Base-by-base conservation (phyloP, 2,113 vertebrate species). In the Acinonyx jubatus region DNA sequence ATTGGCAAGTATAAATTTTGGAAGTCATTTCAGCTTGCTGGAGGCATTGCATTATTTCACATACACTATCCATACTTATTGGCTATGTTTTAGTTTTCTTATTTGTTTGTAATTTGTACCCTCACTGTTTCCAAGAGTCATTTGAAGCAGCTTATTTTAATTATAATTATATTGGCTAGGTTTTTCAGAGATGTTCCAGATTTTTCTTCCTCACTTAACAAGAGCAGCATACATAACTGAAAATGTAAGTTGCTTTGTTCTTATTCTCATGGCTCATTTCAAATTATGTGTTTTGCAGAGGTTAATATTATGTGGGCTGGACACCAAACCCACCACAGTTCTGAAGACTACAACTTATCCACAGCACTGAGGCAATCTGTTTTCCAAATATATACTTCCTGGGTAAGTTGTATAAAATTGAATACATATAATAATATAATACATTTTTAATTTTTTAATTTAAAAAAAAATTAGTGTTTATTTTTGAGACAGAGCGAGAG, bases 241-340 rank as follows among this genome's bases (percentile, higher is more conserved):
- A 97, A 97, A 97, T 23, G 57, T 52, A 97, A 98, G n/a, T 91
- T 88, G 2, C 48, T 96, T 98, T 98, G 25, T 97, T 98, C 78
- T 98, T 23, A 65, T 36, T 80, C 78, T 90, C 18, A 89, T 92
- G 68, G 8, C 31, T 98, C 36, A 96, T 97, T 94, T 96, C 52
- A 98, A 98, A 98, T 96, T 97, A 52, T 90, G 73, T 98, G 82
- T 98, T 98, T 98, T 98, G 61, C 99, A 99, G 99, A 99, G 98
- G 98, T 99, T 98, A 99, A 99, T 98, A 92, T 99, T 95, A 93
- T 99, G 29, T 99, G 99, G 99, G 99, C 99, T n/a, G 99, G 98
- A 5, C 99, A 99, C 98, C 99, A 99, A 98, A 98, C 99, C 74
- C 99, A 99, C 97, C 99, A 99, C 96, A 99, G 99, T 96, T 99